Conservation (phyloP, 2,797 vertebrate genomes). For the Otolemur crassicaudatus region DNA sequence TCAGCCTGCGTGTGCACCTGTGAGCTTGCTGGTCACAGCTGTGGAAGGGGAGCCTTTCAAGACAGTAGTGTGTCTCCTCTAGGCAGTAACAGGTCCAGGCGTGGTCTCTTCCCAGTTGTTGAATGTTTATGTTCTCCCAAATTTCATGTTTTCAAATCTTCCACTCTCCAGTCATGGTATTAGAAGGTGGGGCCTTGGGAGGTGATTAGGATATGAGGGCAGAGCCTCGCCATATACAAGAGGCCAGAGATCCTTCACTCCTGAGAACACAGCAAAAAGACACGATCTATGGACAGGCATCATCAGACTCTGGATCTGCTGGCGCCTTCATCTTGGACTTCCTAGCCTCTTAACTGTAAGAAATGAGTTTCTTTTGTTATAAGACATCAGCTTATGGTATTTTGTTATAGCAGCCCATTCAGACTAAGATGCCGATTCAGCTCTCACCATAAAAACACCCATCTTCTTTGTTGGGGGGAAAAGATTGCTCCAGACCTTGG, state of each 20-base stretch:
- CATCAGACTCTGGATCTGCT: too few relatives aligned
- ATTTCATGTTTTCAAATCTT: neutral
- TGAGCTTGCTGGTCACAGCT: neutral
- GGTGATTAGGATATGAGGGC: neutral
- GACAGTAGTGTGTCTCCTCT: neutral
- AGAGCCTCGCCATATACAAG: neutral
- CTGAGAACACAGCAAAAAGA: neutral
- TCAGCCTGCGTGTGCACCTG: neutral
- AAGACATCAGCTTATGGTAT: neutral
- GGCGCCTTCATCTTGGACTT: neutral
- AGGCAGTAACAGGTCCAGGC: neutral
- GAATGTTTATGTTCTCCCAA: neutral
- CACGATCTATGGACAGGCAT: neutral
- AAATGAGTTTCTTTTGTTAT: neutral
- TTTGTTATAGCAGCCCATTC: neutral
- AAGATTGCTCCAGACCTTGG: neutral
- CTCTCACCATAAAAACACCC: neutral
- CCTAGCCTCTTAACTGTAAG: neutral
- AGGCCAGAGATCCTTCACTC: neutral
- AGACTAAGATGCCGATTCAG: neutral
- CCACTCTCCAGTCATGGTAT: neutral
- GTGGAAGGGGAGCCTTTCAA: neutral
- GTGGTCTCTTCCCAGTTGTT: neutral
- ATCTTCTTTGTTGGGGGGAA: neutral
- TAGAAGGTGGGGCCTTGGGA: neutral